Evolutionary conservation across 1,140 invertebrate species (phyloP), one percentile per base, ranked within the genome.

Genomic region (Bradynema listronoti): DNA sequence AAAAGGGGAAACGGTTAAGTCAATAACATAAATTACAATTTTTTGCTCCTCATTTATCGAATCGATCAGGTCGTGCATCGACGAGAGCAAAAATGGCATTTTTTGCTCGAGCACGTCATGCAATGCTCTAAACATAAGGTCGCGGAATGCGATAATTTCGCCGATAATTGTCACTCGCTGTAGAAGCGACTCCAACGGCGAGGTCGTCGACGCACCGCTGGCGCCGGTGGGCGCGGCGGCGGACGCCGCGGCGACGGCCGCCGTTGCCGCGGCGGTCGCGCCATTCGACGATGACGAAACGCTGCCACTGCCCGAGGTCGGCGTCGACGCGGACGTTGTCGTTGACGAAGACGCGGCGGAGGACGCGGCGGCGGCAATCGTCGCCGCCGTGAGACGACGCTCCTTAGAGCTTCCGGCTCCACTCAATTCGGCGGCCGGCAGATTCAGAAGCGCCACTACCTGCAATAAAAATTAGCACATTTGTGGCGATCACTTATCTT

Each of bases 21-120:
- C n/a, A n/a, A n/a, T n/a, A 39, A 39, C 11, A 39, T n/a, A 56
- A 14, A 25, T 61, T 52, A 63, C 61, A 63, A 63, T 63, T 63
- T 52, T 86, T 84, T 90, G 87, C 2, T 89, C 86, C 81, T 95
- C 91, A 0, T 87, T 88, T 56, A 87, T 88, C 0, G 91, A 81
- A 75, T 94, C 88, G 69, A 91, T 86, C 63, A 98, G 91, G 80
- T 96, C 92, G 70, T 88, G 83, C 41, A 98, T 87, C 0, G 92
- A 96, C 71, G 89, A 90, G 46, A 96, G 83, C 49, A 98, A 81
- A 79, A 97, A 97, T n/a, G 94, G 94, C 74, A 96, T 92, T 57
- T 92, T 83, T 66, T 91, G 85, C 73, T 92, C 90, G 16, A 98
- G 80, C 2, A 83, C 91, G 82, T 96, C 91, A 54, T 90, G 85